Base-by-base conservation (phyloP, 2,797 vertebrate species). In the Myotis findleyi region DNA sequence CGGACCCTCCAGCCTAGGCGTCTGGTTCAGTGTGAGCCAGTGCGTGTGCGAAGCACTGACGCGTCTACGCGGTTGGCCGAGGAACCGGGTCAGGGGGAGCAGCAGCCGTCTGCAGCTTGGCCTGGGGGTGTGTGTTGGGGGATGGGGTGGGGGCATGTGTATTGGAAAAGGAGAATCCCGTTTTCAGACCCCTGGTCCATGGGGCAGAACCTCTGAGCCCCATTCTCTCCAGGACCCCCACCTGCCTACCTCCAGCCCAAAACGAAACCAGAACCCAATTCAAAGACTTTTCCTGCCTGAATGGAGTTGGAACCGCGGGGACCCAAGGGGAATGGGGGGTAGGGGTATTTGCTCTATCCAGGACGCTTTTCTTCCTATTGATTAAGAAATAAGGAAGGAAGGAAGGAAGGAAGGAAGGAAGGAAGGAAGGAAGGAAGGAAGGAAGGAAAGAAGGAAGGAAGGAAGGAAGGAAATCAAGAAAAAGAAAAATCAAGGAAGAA, bases 241-340 rank as follows among this genome's bases (percentile, higher is more conserved):
- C 49, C 53, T 53, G 23, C 49, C 62, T 76, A 85, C 18, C 80
- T 66, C 66, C 72, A 83, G 55, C 64, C 84, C 85, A 92, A 94
- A 95, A 18, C 11, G 91, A 97, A 97, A 96, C 81, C 92, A 94
- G 89, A 89, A 90, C 69, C 33, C 21, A n/a, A 79, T 75, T 85
- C 72, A 71, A 91, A 94, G 55, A n/a, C 41, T 69, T 89, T 96
- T 79, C 62, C 72, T 6, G 20, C 20, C 77, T 87, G 81, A 94
- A 95, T 80, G 66, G 79, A 57, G 53, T 90, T 71, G 17, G n/a
- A n/a, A 68, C 47, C 7, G 57, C n/a, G 23, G 17, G 44, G 47
- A 53, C 33, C 68, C 18, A 7, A 69, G 17, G 71, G 53, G 17
- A 44, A 51, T 12, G 4, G 25, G 18, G 55, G 51, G 30, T 0